Evolutionary conservation across 2,888 invertebrate species (phyloP).

Genomic region (Emmelina monodactyla): DNA sequence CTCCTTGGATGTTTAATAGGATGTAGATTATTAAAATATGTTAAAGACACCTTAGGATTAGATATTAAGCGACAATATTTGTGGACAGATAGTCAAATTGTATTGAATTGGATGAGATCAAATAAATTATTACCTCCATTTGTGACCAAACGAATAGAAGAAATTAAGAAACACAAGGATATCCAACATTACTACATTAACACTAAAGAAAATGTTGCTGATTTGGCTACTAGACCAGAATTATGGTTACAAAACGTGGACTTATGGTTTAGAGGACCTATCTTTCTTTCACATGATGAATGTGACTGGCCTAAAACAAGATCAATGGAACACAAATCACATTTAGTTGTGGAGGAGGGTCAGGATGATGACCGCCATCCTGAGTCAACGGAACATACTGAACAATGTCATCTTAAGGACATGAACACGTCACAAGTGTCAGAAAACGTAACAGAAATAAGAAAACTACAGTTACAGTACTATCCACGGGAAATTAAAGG

Average conservation of each 20-base stretch:
- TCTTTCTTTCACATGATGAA: conserved; percentile 1
- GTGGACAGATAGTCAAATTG: conserved; percentile 8
- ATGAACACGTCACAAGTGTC: neutral
- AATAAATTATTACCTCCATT: conserved; percentile 7
- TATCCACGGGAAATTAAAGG: conserved; percentile 10
- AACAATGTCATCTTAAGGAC: neutral
- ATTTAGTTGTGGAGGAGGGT: neutral
- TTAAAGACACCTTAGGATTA: neutral
- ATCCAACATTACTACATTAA: neutral
- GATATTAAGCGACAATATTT: neutral
- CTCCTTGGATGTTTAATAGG: conserved; percentile 5
- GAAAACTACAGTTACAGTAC: conserved; percentile 4
- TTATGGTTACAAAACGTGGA: neutral
- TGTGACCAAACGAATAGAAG: conserved; percentile 4
- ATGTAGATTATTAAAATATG: conserved; percentile 2
- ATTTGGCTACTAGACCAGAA: conserved; percentile 2
- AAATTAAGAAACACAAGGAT: conserved; percentile 3
- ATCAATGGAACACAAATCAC: neutral
- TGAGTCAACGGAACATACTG: no score
- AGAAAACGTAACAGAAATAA: conserved; percentile 4
- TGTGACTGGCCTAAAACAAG: neutral
- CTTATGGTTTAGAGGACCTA: conserved; percentile 6
- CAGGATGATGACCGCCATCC: neutral
- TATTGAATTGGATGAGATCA: conserved; percentile 4
- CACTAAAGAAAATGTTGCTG: conserved; percentile 5